Conservation (phyloP, 2,888 invertebrate genomes). For the Argynnis bischoffii region DNA sequence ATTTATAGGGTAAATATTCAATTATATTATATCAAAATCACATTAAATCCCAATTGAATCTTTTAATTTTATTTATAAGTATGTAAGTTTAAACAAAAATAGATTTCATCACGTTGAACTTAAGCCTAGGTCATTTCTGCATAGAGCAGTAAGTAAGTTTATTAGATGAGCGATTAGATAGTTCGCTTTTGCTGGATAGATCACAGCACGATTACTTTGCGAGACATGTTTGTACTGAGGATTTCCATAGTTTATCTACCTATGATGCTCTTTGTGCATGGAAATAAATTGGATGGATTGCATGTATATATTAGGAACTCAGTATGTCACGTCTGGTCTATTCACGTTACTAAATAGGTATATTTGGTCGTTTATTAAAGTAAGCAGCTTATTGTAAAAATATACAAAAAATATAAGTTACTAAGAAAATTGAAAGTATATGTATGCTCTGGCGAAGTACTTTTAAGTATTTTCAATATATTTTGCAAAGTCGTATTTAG, state of each 20-base stretch:
- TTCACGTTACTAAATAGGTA: not conserved
- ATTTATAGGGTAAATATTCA: too few species aligned
- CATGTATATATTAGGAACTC: constrained; percentile 6
- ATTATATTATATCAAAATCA: too few species aligned
- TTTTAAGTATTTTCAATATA: too few species aligned
- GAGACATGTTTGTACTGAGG: constrained; percentile 24
- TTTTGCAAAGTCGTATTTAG: too few species aligned
- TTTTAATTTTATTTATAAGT: too few species aligned
- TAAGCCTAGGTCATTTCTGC: constrained; percentile 7
- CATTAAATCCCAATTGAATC: too few species aligned
- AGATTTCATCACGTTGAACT: not conserved
- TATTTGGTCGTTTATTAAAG: too few species aligned
- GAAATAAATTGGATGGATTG: constrained; percentile 15
- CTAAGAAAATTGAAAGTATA: too few species aligned
- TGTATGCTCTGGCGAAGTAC: too few species aligned
- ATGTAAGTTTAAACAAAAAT: too few species aligned
- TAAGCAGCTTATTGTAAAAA: too few species aligned
- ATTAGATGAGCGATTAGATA: constrained; percentile 23
- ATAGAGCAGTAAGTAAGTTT: constrained; percentile 16
- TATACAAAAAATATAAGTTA: too few species aligned
- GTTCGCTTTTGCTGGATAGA: constrained; percentile 19
- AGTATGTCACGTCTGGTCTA: not conserved
- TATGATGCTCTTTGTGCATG: constrained; percentile 37
- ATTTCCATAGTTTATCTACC: constrained; percentile 33
- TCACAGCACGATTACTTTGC: constrained; percentile 13